Evolutionary conservation across 2,797 vertebrate species (phyloP).

Genomic region (Todus mexicanus): DNA sequence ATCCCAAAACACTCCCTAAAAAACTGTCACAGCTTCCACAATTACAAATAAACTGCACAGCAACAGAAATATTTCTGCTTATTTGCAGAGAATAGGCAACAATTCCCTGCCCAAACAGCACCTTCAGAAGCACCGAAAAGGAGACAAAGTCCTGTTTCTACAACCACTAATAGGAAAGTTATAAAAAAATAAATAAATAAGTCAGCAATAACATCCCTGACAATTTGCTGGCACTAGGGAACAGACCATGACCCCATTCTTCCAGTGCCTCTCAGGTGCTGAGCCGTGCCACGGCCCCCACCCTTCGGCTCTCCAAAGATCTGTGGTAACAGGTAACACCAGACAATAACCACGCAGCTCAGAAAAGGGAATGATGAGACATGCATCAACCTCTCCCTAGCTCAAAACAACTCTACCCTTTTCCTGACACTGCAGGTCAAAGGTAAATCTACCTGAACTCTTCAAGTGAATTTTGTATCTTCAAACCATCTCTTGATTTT

Average conservation of each 20-base stretch:
- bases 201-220: not conserved
- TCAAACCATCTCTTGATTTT: not conserved
- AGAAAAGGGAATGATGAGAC: not conserved
- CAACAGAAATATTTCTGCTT: not conserved
- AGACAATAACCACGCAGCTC: not conserved
- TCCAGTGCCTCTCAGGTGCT: not conserved
- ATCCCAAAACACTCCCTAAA: not conserved
- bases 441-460: not conserved
- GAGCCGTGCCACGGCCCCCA: not conserved
- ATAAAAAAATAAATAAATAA: no score
- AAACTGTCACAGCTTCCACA: not conserved
- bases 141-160: not conserved
- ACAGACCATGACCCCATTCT: not conserved
- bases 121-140: not conserved
- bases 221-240: not conserved
- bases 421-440: not conserved
- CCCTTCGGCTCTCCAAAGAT: not conserved
- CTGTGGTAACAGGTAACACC: not conserved
- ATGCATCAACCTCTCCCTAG: not conserved
- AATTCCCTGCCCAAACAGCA: not conserved
- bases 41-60: not conserved
- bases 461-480: accelerated
- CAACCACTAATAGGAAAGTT: not conserved
- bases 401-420: not conserved
- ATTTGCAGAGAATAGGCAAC: not conserved